These are phyloP conservation scores for Criorhina ranunculi DNA, from an alignment of 2,888 invertebrate species.

Conservation along the genomic window DNA sequence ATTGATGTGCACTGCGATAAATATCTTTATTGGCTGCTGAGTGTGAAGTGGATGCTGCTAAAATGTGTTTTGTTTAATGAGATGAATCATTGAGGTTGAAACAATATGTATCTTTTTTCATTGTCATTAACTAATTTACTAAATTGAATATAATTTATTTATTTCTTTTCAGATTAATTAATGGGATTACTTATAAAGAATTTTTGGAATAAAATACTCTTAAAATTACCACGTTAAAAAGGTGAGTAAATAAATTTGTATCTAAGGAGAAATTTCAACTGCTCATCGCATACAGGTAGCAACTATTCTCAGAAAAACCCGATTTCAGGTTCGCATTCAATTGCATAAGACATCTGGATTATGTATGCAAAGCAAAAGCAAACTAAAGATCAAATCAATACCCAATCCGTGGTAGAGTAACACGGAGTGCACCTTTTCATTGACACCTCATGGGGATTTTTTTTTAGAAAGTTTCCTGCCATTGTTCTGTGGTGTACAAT, in stretches of 20 bases:
- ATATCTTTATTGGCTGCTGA: constrained; percentile 47
- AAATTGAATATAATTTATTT: constrained; percentile 6
- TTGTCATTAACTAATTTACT: neutral
- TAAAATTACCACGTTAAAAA: constrained; percentile 17
- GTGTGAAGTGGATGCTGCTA: constrained; percentile 17
- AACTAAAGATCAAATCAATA: constrained; percentile 40
- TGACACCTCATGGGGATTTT: constrained; percentile 53
- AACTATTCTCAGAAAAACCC: neutral
- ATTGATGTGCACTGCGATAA: constrained; percentile 52
- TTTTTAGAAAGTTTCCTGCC: constrained; percentile 52
- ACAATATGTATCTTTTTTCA: neutral
- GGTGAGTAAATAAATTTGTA: constrained; percentile 35
- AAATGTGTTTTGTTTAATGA: constrained; percentile 21
- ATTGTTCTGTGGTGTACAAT: constrained; percentile 19
- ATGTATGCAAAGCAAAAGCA: constrained; percentile 34
- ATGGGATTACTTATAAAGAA: constrained; percentile 56
- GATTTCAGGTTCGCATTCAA: constrained; percentile 1
- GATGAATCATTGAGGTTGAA: constrained; percentile 29
- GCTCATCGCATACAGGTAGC: neutral
- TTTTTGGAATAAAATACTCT: constrained; percentile 19
- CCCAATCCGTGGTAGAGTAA: constrained; percentile 1
- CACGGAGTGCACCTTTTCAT: constrained; percentile 37
- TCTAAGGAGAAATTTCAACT: neutral
- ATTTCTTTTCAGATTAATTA: constrained; percentile 48
- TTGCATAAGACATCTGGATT: constrained; percentile 56